A percentile compares a stretch with the other conserved stretches of the same genome.
Conservation (phyloP, 2,113 vertebrate species). For the Nanorana parkeri region DNA sequence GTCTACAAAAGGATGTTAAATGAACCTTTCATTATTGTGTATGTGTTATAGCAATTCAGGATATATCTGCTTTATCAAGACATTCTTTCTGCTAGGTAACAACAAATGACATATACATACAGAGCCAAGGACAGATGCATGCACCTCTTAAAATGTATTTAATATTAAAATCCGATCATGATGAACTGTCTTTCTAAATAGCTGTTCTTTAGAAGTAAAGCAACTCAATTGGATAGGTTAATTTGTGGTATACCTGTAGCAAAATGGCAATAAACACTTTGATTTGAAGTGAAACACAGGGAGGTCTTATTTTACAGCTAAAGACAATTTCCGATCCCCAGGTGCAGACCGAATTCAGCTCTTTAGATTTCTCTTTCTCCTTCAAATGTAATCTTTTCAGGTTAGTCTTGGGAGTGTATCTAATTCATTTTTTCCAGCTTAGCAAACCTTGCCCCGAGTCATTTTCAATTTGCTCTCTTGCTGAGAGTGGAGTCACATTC, state of each 20-base stretch:
- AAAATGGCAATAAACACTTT: conserved; percentile 51
- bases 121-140: neutral
- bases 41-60: neutral
- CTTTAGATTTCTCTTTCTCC: conserved; percentile 63
- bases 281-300: conserved; percentile 52
- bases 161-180: conserved; percentile 14
- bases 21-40: conserved; percentile 9
- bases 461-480: conserved; percentile 70
- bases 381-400: conserved; percentile 61
- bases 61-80: neutral
- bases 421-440: conserved; percentile 74
- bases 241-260: conserved; percentile 45
- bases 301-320: conserved; percentile 48
- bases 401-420: conserved; percentile 69
- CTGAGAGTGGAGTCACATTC: conserved; percentile 69
- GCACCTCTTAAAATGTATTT: conserved; percentile 1
- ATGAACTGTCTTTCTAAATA: conserved; percentile 28
- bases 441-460: conserved; percentile 66
- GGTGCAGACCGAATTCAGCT: conserved; percentile 55
- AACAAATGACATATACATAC: neutral
- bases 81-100: neutral
- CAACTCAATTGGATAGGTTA: conserved; percentile 44
- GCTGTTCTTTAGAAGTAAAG: conserved; percentile 28
- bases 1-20: neutral
- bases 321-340: conserved; percentile 58